Evolutionary conservation across 2,797 vertebrate genomes (phyloP).

Genomic region (Phoxinus dragarum): DNA sequence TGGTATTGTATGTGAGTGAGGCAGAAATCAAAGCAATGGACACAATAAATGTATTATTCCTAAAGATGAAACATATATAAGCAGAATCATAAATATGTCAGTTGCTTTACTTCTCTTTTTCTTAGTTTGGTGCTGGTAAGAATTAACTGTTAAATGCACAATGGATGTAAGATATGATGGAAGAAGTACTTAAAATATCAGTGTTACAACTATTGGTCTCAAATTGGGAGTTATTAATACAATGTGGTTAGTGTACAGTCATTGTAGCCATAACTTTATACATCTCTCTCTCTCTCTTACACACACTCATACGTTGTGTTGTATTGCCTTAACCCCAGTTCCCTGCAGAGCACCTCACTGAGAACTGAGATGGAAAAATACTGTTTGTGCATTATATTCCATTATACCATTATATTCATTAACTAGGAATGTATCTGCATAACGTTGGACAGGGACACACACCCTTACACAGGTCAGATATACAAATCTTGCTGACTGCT

Average conservation of each 20-base stretch:
- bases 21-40: not conserved
- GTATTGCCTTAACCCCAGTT: not conserved
- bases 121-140: not conserved
- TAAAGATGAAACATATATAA: not conserved
- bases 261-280: conserved; percentile 52
- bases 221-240: conserved; percentile 65
- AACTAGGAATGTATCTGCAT: conserved; percentile 10
- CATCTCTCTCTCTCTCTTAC: not conserved
- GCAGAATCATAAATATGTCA: not conserved
- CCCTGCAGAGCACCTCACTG: conserved; percentile 11
- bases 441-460: conserved; percentile 12
- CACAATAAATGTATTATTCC: not conserved
- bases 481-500: not conserved
- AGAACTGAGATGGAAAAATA: conserved; percentile 30
- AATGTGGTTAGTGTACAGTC: conserved; percentile 76
- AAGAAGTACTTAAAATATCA: not conserved
- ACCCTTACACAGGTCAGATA: not conserved
- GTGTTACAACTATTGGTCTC: not conserved
- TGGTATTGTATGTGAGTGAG: too few relatives aligned
- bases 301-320: not conserved
- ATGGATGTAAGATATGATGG: not conserved
- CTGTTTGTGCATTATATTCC: not conserved
- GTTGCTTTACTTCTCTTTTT: not conserved
- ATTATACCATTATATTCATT: conserved; percentile 2
- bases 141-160: not conserved